Conservation (phyloP, 2,888 invertebrate genomes). For the Sminthurinus aureus region DNA sequence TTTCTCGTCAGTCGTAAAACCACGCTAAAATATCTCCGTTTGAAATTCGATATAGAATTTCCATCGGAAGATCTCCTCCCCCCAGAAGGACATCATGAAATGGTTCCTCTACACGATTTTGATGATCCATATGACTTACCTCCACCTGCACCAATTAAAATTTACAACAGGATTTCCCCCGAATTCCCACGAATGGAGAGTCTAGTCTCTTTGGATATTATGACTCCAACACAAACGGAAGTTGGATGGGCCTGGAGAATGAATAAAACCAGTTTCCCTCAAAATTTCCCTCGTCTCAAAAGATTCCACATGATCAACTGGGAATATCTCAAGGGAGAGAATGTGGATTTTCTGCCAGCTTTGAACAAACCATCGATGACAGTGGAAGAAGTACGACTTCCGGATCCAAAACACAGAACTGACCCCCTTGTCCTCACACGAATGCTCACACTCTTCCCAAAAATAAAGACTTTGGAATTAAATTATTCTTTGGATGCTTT, state of each 20-base stretch:
- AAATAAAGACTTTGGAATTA: not conserved
- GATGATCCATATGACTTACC: not conserved
- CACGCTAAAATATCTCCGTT: not conserved
- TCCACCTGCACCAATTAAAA: not conserved
- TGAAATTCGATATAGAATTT: not conserved
- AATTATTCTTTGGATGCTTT: not conserved
- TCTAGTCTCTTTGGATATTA: not conserved
- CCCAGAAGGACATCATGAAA: not conserved
- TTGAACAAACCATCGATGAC: not conserved
- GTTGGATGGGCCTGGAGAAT: slow-evolving; percentile 18
- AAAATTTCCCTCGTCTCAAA: slow-evolving; percentile 16
- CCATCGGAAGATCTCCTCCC: not conserved
- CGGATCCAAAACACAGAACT: not conserved
- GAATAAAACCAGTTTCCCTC: not conserved
- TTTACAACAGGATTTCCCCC: not conserved
- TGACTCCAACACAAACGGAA: not conserved
- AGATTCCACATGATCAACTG: slow-evolving; percentile 3
- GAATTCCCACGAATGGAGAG: slow-evolving; percentile 10
- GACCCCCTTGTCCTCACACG: not conserved
- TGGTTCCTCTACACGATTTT: not conserved
- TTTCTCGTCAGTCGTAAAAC: not conserved
- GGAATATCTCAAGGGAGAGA: not conserved
- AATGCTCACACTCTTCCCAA: slow-evolving; percentile 21
- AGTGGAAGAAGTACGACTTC: not conserved
- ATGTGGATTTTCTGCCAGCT: not conserved